Evolutionary conservation across 2,888 invertebrate species (phyloP).

Genomic region (Aphrophora alni): DNA sequence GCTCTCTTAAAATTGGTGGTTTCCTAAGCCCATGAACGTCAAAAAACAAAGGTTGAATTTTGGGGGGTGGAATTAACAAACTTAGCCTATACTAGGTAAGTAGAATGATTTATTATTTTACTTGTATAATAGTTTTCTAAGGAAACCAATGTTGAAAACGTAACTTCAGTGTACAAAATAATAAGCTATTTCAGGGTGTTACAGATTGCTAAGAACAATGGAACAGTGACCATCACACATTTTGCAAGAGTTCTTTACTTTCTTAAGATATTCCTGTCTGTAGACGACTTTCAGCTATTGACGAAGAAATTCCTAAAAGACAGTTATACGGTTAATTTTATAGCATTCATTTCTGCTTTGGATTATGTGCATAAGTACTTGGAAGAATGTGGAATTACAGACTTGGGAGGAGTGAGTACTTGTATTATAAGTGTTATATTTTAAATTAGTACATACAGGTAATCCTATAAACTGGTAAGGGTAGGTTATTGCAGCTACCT

Average conservation of each 20-base stretch:
- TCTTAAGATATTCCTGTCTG: constrained; percentile 70
- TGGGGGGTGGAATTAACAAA: too few relatives aligned
- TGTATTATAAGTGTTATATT: not conserved
- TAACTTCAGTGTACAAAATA: too few relatives aligned
- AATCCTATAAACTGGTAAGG: too few relatives aligned
- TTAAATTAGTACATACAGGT: not conserved
- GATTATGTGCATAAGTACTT: constrained; percentile 70
- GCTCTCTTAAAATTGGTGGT: too few relatives aligned
- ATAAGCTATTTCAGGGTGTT: constrained; percentile 43
- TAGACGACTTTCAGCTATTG: constrained; percentile 75
- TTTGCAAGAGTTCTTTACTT: constrained; percentile 77
- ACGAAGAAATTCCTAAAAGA: constrained; percentile 78
- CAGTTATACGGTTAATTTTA: constrained; percentile 78
- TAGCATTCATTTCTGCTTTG: constrained; percentile 73
- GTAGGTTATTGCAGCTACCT: too few relatives aligned
- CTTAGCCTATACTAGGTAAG: too few relatives aligned
- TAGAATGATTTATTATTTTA: too few relatives aligned
- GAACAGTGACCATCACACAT: constrained; percentile 77
- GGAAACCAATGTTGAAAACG: too few relatives aligned
- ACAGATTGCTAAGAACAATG: constrained; percentile 75
- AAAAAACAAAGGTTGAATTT: too few relatives aligned
- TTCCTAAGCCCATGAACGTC: too few relatives aligned
- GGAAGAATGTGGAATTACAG: constrained; percentile 61
- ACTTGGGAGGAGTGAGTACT: constrained; percentile 63
- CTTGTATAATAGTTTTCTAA: too few relatives aligned